Evolutionary conservation across 2,113 vertebrate species (phyloP), one percentile per base, ranked within the genome.

Genomic region (Pitta sordida): DNA sequence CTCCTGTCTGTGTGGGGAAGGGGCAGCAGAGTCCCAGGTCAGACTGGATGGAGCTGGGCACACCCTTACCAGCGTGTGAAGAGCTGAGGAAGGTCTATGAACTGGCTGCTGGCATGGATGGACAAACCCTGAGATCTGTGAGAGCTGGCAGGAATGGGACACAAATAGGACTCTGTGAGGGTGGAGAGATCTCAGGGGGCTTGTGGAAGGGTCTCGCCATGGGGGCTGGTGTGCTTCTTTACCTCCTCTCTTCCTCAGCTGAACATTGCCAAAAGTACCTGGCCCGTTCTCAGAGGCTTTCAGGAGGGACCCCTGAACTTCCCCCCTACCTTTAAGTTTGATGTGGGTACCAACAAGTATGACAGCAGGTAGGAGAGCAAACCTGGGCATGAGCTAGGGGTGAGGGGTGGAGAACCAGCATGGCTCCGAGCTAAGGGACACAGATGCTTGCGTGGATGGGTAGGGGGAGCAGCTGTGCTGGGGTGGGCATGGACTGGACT

Each of bases 261-360:
- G 94, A 99, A 99, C 97, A 99, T 99, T 96, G 99, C 99, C 56
- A 99, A 99, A 97, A 98, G 49, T 79, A 98, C 98, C 13, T 99
- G 99, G 97, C 98, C 98, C 59, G 98, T 99, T 84, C 97, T 99
- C 89, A 98, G 98, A 7, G 99, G 99, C 36, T 99, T 99, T 95
- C 97, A 98, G 64, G 99, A 99, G 86, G 99, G 99, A 7, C 97
- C 98, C 6, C 98, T 99, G 26, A 98, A 98, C 84, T 99, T 99
- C 59, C 98, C 99, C 7, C 99, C 99, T 13, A 99, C 99, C 7
- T 99, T 99, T 96, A 99, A 99, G 94, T 99, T 99, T 49, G 99
- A 99, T 17, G 99, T 99, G 95, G 99, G 99, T 52, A 99, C 99
- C 74, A 98, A 99, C 88, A 99, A 98, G 9, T 99, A 99, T 0